phyloP scores from a whole-genome alignment of 2,113 vertebrate genomes.

The Mesocricetus auratus region DNA sequence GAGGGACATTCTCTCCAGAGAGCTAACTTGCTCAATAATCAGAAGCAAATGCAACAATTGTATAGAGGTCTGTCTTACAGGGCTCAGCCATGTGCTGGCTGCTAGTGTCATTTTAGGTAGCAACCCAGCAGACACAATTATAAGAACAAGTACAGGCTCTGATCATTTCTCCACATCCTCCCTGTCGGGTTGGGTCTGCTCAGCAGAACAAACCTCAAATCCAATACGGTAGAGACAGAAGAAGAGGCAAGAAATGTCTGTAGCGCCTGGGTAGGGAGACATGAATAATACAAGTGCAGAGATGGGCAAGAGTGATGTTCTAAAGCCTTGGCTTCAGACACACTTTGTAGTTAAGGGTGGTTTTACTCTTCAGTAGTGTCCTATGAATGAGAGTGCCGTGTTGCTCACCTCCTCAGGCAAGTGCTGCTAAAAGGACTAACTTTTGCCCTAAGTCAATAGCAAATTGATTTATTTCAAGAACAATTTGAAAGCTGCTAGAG shows the following conservation, averaged over 20 bases:
- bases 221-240: slow-evolving; percentile 55
- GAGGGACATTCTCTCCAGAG: not conserved
- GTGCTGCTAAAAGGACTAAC: slow-evolving; percentile 8
- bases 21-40: slow-evolving; percentile 1
- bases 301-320: not conserved
- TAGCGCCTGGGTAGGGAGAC: not conserved
- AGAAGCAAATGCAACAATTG: not conserved
- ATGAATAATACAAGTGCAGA: slow-evolving; percentile 49
- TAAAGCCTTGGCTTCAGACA: not conserved
- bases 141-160: slow-evolving; percentile 27
- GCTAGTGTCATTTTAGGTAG: not conserved
- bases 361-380: not conserved
- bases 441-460: not conserved
- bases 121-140: not conserved
- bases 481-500: slow-evolving; percentile 47
- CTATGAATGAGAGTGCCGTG: not conserved
- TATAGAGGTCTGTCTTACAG: not conserved
- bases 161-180: slow-evolving; percentile 32
- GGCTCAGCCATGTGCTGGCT: not conserved
- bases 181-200: slow-evolving; percentile 4
- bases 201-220: slow-evolving; percentile 67
- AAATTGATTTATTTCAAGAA: slow-evolving; percentile 50
- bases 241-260: not conserved
- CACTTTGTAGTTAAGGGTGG: not conserved
- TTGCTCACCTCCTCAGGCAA: not conserved